phyloP scores from a whole-genome alignment of 2,113 vertebrate species.

The Carassius gibelio region DNA sequence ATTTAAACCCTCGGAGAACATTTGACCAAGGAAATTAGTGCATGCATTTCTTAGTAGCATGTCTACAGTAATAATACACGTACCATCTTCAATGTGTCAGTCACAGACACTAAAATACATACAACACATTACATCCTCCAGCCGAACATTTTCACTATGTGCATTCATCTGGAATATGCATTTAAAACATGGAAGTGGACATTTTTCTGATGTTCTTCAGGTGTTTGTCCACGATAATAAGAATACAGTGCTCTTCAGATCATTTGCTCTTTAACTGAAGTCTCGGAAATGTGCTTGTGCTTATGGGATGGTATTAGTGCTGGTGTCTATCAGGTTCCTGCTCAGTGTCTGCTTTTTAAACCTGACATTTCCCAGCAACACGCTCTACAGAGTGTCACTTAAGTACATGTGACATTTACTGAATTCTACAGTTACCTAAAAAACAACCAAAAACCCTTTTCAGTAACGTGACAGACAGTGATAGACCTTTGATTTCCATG shows the following conservation, averaged over 20 bases:
- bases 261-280: background rate
- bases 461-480: background rate
- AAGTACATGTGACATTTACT: background rate
- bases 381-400: background rate
- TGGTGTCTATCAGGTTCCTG: background rate
- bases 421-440: background rate
- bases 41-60: background rate
- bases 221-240: background rate
- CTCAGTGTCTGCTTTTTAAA: background rate
- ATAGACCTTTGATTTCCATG: background rate
- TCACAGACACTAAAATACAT: background rate
- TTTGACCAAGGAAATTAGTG: background rate
- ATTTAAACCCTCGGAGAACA: constrained; percentile 8
- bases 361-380: background rate
- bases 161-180: background rate
- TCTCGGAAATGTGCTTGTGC: background rate
- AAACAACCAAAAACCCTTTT: constrained; percentile 2
- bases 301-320: background rate
- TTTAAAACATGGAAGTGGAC: background rate
- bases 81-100: background rate
- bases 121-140: background rate
- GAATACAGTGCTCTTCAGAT: background rate
- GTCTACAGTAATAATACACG: constrained; percentile 6
- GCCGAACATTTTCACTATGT: too few relatives aligned
- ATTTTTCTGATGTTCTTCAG: background rate